A percentile compares a stretch with the other conserved stretches of the same genome.
Conservation (phyloP, 2,797 vertebrate genomes). For the Anguilla pacifica region DNA sequence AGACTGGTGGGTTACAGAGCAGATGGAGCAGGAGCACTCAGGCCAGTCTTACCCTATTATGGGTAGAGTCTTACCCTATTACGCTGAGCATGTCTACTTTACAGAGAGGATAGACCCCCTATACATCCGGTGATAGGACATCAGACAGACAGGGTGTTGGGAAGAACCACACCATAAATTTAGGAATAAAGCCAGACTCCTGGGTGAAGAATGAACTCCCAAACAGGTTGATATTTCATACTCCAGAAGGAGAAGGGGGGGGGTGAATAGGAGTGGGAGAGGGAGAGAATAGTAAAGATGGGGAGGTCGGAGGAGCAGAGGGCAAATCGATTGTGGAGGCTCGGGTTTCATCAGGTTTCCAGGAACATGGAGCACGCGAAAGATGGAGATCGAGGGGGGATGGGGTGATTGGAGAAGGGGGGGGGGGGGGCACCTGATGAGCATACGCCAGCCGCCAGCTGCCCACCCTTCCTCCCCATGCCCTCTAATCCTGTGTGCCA, state of each 20-base stretch:
- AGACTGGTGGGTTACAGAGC: neutral
- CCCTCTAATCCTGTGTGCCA: neutral
- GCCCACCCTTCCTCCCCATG: no score
- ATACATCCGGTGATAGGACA: neutral
- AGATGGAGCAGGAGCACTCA: neutral
- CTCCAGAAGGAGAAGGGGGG: slow-evolving; percentile 12
- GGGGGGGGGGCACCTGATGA: neutral
- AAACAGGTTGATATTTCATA: slow-evolving; percentile 26
- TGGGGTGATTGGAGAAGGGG: neutral
- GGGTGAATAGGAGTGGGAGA: slow-evolving; percentile 18
- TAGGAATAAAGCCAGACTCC: neutral
- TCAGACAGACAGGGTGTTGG: neutral
- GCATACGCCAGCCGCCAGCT: neutral
- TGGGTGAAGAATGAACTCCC: slow-evolving; percentile 2
- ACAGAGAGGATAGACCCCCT: neutral
- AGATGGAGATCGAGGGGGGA: neutral
- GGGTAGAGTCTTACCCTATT: neutral
- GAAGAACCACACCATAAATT: neutral
- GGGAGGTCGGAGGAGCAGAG: slow-evolving; percentile 2
- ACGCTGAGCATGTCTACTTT: neutral
- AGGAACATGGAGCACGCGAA: slow-evolving; percentile 44
- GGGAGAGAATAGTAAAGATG: slow-evolving; percentile 22
- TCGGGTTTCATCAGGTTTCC: slow-evolving; percentile 63
- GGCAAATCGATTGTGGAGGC: slow-evolving; percentile 51
- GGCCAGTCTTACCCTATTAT: neutral